Evolutionary conservation across 2,113 vertebrate species (phyloP), one percentile per base, ranked within the genome.

Genomic region (Daphoenositta chrysoptera): DNA sequence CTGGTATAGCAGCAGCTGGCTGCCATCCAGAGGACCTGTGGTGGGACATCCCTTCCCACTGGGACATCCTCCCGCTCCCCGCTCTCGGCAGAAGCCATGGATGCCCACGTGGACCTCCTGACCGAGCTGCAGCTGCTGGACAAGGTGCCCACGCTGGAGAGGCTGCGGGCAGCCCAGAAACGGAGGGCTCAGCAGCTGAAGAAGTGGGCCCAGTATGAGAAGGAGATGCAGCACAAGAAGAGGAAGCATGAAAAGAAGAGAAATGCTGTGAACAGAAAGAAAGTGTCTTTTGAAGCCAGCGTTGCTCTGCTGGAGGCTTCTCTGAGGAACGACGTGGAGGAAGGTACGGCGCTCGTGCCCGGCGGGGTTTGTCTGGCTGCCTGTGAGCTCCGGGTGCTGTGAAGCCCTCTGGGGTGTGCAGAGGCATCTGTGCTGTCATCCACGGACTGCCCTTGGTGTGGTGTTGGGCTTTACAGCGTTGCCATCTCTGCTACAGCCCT

Each of bases 61-160:
- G 85, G 81, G 78, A 71, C 90, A 53, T 21, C 89, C 76, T 81
- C 58, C 28, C 7, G 3, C 3, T 37, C 37, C 31, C 7, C 71
- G 27, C 14, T 35, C 86, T 40, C 0, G 0, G 84, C 61, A 31
- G 72, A 77, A 96, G 78, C 83, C 68, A 99, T 99, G 99, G 98
- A 99, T 93, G 99, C 98, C 97, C 99, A 99, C 73, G 98, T 99
- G 98, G 99, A 99, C 97, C 98, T 99, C 61, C 98, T 99, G 97
- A 98, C 98, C 2, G 99, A 99, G 97, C 98, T 99, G 94, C 99
- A 99, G 98, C 98, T 99, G 97, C 98, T 99, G 98, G 99, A 99
- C 97, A 99, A 99, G 95, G 98, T 99, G 95, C 99, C 99, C 79
- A 99, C 99, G 9, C 97, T 99, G 93, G 99, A 99, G 96, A 98